Evolutionary conservation across 2,113 vertebrate genomes (phyloP).

Genomic region (Myotis yumanensis): DNA sequence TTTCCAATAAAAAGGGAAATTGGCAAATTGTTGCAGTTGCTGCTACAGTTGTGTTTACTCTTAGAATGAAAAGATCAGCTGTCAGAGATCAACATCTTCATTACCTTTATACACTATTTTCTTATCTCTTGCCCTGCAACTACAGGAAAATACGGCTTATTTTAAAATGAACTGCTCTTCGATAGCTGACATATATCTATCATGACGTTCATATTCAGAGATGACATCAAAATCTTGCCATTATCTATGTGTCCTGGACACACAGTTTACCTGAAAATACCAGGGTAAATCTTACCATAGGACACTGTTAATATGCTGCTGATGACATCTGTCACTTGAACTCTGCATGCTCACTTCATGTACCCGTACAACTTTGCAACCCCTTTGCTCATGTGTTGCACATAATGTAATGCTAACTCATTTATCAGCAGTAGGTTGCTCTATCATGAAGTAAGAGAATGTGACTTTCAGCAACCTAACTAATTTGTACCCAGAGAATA

Average conservation of each 20-base stretch:
- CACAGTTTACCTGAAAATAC: constrained; percentile 40
- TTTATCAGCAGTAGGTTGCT: background rate
- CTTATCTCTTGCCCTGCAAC: constrained; percentile 32
- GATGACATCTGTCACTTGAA: background rate
- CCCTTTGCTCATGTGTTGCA: background rate
- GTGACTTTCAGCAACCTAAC: background rate
- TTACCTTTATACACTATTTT: constrained; percentile 3
- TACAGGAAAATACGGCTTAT: constrained; percentile 32
- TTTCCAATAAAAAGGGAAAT: constrained; percentile 37
- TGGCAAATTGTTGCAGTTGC: background rate
- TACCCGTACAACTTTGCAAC: background rate
- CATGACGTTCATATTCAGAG: background rate
- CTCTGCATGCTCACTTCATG: background rate
- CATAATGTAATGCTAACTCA: background rate
- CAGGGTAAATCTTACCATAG: constrained; percentile 6
- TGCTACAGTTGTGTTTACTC: background rate
- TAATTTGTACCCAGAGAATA: background rate
- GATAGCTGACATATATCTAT: background rate
- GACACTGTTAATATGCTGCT: background rate
- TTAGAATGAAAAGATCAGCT: background rate
- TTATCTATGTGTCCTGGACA: background rate
- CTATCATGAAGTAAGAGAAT: background rate
- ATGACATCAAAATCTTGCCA: background rate
- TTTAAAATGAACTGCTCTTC: constrained; percentile 46
- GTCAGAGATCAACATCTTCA: constrained; percentile 14